A percentile compares a stretch with the other conserved stretches of the same genome.
phyloP scores from a whole-genome alignment of 1,140 invertebrate genomes.

The Cyrtorhinus lividipennis region DNA sequence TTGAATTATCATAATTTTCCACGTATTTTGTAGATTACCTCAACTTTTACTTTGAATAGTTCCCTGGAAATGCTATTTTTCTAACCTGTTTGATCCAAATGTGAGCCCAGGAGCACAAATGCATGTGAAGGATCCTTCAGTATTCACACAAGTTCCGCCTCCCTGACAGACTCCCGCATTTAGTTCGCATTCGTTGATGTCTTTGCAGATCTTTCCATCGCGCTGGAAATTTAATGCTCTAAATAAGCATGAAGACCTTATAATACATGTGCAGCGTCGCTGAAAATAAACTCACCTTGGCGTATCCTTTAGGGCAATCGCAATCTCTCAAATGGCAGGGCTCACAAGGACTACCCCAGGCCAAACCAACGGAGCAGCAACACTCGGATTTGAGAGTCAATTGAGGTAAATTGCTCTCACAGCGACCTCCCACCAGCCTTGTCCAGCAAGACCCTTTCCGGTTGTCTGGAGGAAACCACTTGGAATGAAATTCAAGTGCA shows the following conservation, averaged over 20 bases:
- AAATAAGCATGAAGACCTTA: too few species aligned
- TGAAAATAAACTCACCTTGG: slow-evolving; percentile 36
- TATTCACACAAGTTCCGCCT: slow-evolving; percentile 48
- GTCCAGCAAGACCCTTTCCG: slow-evolving; percentile 75
- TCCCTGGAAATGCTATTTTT: too few species aligned
- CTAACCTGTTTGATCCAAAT: slow-evolving; percentile 46
- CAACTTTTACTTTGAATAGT: too few species aligned
- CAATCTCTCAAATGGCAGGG: slow-evolving; percentile 51
- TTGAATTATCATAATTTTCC: too few species aligned
- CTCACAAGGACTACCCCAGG: slow-evolving; percentile 82
- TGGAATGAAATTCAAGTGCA: too few species aligned
- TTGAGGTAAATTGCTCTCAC: slow-evolving; percentile 63
- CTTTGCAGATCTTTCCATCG: slow-evolving; percentile 59
- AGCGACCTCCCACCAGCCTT: slow-evolving; percentile 58
- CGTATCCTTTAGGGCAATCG: slow-evolving; percentile 53
- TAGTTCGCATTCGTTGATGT: slow-evolving; percentile 62
- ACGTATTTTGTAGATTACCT: too few species aligned
- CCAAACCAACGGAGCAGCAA: slow-evolving; percentile 75
- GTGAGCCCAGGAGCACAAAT: slow-evolving; percentile 52
- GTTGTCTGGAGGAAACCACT: slow-evolving; percentile 46
- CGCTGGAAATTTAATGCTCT: slow-evolving; percentile 28
- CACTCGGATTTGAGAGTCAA: slow-evolving; percentile 64
- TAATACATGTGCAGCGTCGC: not conserved
- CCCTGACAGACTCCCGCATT: slow-evolving; percentile 40
- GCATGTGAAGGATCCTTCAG: slow-evolving; percentile 58